Evolutionary conservation across 2,888 invertebrate species (phyloP).

Genomic region (Chloroclysta siterata): DNA sequence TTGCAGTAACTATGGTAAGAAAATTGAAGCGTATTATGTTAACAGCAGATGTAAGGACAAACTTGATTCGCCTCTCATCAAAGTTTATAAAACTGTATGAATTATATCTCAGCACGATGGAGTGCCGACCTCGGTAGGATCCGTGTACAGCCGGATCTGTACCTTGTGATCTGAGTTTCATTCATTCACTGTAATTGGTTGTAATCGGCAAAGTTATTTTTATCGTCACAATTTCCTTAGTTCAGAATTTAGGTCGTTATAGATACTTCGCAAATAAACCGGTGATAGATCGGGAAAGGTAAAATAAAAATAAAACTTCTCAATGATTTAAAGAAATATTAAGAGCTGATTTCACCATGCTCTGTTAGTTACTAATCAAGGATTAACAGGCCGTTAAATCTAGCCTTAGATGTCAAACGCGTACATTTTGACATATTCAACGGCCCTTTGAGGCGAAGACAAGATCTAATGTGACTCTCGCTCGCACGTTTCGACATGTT

Average conservation of each 20-base stretch:
- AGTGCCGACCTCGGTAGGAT: slow-evolving; percentile 58
- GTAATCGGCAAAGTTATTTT: slow-evolving; percentile 22
- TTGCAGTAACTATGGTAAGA: too few species aligned
- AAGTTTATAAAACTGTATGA: slow-evolving; percentile 18
- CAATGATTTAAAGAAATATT: neutral
- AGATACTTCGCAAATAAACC: neutral
- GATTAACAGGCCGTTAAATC: too few species aligned
- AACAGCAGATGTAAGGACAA: neutral
- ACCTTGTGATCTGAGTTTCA: slow-evolving; percentile 41
- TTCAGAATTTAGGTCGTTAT: neutral
- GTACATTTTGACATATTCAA: too few species aligned
- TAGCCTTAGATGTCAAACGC: too few species aligned
- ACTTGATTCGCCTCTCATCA: slow-evolving; percentile 3
- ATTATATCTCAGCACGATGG: slow-evolving; percentile 44
- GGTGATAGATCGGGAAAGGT: neutral
- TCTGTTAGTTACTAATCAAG: too few species aligned
- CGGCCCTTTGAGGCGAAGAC: too few species aligned
- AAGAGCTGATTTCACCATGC: too few species aligned
- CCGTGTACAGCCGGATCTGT: slow-evolving; percentile 56
- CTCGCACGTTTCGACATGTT: too few species aligned
- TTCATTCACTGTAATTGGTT: slow-evolving; percentile 43
- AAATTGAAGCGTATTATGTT: too few species aligned
- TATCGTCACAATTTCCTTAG: slow-evolving; percentile 6
- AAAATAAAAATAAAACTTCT: neutral
- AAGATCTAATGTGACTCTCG: too few species aligned